Conservation (phyloP, 1,140 invertebrate genomes). For the Drosophila baimaii region DNA sequence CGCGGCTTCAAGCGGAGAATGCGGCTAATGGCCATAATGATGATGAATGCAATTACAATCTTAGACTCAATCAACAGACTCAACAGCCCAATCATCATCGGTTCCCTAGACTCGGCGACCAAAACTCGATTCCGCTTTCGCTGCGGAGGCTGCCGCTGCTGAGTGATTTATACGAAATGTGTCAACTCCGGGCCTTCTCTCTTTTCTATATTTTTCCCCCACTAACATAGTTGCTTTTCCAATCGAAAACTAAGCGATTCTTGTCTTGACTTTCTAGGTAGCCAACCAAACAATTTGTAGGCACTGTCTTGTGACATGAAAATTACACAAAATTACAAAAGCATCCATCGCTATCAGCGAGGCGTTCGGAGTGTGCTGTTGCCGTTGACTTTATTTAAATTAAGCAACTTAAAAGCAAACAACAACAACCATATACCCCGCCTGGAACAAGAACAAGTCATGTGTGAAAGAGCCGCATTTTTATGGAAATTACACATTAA, state of each 20-base stretch:
- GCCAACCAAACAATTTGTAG: slow-evolving; percentile 35
- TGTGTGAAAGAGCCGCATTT: slow-evolving; percentile 57
- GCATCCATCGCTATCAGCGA: slow-evolving; percentile 64
- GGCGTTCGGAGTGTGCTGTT: slow-evolving; percentile 52
- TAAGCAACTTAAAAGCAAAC: slow-evolving; percentile 67
- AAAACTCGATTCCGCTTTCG: slow-evolving; percentile 55
- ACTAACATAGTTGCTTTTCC: slow-evolving; percentile 46
- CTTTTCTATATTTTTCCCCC: slow-evolving; percentile 22
- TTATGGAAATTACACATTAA: slow-evolving; percentile 77
- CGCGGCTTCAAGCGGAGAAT: slow-evolving; percentile 39
- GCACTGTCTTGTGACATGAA: slow-evolving; percentile 51
- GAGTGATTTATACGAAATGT: slow-evolving; percentile 74
- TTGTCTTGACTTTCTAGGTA: slow-evolving; percentile 43
- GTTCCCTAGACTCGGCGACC: slow-evolving; percentile 34
- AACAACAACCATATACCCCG: slow-evolving; percentile 18
- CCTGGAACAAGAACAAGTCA: slow-evolving; percentile 16
- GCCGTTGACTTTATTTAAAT: slow-evolving; percentile 72
- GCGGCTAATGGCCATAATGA: slow-evolving; percentile 68
- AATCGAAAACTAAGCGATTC: slow-evolving; percentile 61
- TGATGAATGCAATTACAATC: slow-evolving; percentile 76
- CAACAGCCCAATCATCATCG: slow-evolving; percentile 43
- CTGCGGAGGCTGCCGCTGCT: slow-evolving; percentile 28
- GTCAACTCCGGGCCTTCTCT: slow-evolving; percentile 34
- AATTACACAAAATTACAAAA: slow-evolving; percentile 57
- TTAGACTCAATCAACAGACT: slow-evolving; percentile 66